Evolutionary conservation across 2,888 invertebrate species (phyloP).

Genomic region (Andrena chrysosceles): DNA sequence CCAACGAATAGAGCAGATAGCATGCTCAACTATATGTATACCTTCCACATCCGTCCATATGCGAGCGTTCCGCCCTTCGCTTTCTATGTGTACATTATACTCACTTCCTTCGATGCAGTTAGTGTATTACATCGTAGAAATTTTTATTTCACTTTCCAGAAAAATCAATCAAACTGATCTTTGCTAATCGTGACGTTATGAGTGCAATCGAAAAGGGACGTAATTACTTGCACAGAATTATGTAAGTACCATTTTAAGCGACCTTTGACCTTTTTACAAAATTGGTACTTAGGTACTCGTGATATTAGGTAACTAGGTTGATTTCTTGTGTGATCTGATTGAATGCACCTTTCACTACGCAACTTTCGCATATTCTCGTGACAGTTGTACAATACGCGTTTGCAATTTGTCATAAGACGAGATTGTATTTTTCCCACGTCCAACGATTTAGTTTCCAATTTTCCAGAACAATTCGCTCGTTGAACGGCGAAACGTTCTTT

Average conservation of each 20-base stretch:
- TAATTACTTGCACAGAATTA: too few species aligned
- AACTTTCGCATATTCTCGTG: not conserved
- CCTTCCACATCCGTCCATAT: not conserved
- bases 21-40: slow-evolving; percentile 11
- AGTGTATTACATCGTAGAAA: not conserved
- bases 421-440: slow-evolving; percentile 17
- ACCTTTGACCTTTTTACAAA: too few species aligned
- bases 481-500: not conserved
- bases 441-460: slow-evolving; percentile 25
- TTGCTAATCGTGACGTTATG: too few species aligned
- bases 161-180: not conserved
- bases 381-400: not conserved
- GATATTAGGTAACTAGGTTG: too few species aligned
- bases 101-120: not conserved
- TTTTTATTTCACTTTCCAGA: too few species aligned
- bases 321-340: too few species aligned
- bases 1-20: slow-evolving; percentile 39
- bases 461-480: slow-evolving; percentile 36
- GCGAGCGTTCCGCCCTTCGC: not conserved
- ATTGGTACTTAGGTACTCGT: too few species aligned
- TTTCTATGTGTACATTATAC: not conserved
- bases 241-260: too few species aligned
- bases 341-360: too few species aligned
- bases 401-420: not conserved
- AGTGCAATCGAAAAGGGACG: too few species aligned